Base-by-base conservation (phyloP, 2,113 vertebrate genomes). In the Phocoena phocoena region DNA sequence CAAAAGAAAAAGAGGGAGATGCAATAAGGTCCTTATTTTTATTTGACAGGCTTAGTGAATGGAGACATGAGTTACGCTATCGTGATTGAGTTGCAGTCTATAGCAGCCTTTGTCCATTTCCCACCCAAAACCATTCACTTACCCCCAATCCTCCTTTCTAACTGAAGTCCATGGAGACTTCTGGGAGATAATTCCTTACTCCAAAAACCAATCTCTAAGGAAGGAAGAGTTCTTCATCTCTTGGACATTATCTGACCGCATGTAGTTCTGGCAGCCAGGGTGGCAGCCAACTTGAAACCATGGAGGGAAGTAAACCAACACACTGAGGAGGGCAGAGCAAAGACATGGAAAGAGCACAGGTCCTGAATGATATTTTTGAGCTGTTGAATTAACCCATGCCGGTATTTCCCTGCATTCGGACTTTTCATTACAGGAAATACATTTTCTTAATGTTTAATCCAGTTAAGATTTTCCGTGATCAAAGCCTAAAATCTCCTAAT, bases 371-470 rank as follows among this genome's bases (percentile, higher is more conserved):
- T 18, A 41, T 25, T 95, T 81, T 63, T 63, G 44, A 81, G 38
- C 31, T 94, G 18, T 36, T 60, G 38, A 81, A 60, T 85, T 80
- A 85, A 53, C 41, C 33, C 36, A 21, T 31, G 3, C 65, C 80
- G 21, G 36, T n/a, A 58, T 47, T 33, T 38, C 60, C 28, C 50
- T 58, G 58, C 11, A 71, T 90, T 93, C 33, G 38, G 14, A 63
- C 3, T n/a, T 71, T 83, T 81, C 63, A 31, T 79, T 73, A 70
- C 4, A 6, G 20, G 33, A 93, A 79, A 50, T 21, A 26, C 21
- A 68, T 92, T 90, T 88, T 90, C 25, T 67, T 62, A 47, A 38
- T 83, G 77, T 93, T 87, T 87, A 79, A 83, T 33, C 12, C 76
- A 80, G 3, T 12, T 76, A 28, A 90, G 28, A 36, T 47, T 65